These are phyloP conservation scores for Leptopilina clavipes DNA, from an alignment of 1,140 invertebrate species.

Conservation along the genomic window DNA sequence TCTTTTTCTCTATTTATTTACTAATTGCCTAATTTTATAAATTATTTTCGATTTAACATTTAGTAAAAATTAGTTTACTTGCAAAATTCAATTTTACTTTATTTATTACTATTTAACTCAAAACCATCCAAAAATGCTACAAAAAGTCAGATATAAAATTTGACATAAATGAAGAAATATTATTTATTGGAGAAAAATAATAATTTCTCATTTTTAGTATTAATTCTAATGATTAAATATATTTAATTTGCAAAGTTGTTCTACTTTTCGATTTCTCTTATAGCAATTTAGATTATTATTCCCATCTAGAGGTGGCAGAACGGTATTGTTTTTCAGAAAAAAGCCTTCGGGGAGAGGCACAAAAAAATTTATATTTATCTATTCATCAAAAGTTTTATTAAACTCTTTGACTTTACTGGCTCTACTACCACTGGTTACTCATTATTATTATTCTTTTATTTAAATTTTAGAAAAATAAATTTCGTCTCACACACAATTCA, in stretches of 20 bases:
- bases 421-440: neutral
- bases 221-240: neutral
- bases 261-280: neutral
- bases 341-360: neutral
- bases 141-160: no score
- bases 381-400: neutral
- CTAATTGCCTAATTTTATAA: neutral
- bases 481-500: neutral
- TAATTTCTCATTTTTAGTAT: no score
- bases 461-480: neutral
- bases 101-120: no score
- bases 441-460: neutral
- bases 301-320: constrained; percentile 6
- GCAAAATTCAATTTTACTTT: no score
- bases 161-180: no score
- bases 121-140: no score
- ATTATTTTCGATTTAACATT: neutral
- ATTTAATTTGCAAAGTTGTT: neutral
- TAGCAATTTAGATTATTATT: constrained; percentile 17
- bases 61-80: no score
- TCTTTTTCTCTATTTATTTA: no score
- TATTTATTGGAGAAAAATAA: no score
- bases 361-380: neutral
- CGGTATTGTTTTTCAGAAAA: neutral
- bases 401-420: neutral